Base-by-base conservation (phyloP, 1,140 invertebrate genomes). In the Mizuhopecten yessoensis region DNA sequence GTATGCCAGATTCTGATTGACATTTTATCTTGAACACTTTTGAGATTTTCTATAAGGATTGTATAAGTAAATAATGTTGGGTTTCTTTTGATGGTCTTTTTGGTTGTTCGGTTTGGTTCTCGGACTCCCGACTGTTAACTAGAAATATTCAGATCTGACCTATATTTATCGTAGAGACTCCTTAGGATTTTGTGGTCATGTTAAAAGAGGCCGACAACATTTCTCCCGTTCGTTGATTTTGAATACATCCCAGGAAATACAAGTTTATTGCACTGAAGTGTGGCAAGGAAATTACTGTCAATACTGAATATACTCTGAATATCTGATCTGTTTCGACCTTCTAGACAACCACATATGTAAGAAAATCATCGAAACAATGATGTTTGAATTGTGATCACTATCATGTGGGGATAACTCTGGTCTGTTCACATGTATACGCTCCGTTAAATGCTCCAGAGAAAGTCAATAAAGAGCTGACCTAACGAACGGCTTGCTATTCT, bases 271-370 rank as follows among this genome's bases (percentile, higher is more conserved):
- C 5, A 75, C 29, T 29, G n/a, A 75, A 29, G n/a, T 29, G 23
- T 75, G 57, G n/a, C 57, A 75, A 75, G 11, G 57, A n/a, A 75
- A 75, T 75, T 75, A 75, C 57, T 75, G 57, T 75, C 57, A 75
- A 75, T 29, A 75, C 10, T 75, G 5, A 17, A 5, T 17, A 75
- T 17, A 75, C 9, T 29, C 23, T 75, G n/a, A 5, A 75, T 57
- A 57, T 57, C 2, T 57, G 17, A 11, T 57, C 13, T 57, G 7
- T 29, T 29, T 17, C 29, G 20, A 29, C n/a, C 57, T 17, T 75
- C 5, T 29, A n/a, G 23, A n/a, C 23, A 75, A 75, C 9, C 17
- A 1, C 9, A 39, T 45, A 13, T 17, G 9, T 45, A 45, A 45
- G 17, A 13, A 45, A 75, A 2, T 75, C 11, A 29, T 75, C n/a